These are phyloP conservation scores for Drosophila sturtevanti DNA, from an alignment of 1,140 invertebrate genomes.

Conservation along the genomic window DNA sequence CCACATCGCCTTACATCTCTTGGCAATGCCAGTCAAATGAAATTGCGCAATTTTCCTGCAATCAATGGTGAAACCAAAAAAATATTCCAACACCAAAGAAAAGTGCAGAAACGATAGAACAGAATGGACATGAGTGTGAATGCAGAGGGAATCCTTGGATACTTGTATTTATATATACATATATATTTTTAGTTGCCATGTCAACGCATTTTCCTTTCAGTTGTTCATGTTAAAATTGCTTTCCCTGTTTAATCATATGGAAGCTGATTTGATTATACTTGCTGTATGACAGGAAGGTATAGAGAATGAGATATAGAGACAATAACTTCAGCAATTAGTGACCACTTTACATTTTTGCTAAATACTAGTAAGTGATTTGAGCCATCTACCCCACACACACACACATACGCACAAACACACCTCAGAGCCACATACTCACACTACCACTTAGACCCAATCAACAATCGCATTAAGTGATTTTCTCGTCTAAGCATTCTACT, in stretches of 20 bases:
- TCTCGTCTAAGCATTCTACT: conserved; percentile 56
- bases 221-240: conserved; percentile 50
- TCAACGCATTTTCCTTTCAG: conserved; percentile 32
- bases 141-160: conserved; percentile 27
- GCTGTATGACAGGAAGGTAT: conserved; percentile 10
- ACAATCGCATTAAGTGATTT: conserved; percentile 76
- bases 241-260: conserved; percentile 75
- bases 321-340: conserved; percentile 56
- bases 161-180: no score
- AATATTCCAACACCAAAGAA: conserved; percentile 52
- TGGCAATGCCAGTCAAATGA: conserved; percentile 36
- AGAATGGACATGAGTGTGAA: conserved; percentile 17
- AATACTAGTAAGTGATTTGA: neutral
- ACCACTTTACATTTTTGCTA: conserved; percentile 9
- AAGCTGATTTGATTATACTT: conserved; percentile 78
- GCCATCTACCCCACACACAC: neutral
- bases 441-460: conserved; percentile 4
- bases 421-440: neutral
- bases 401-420: no score
- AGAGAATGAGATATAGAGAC: conserved; percentile 20
- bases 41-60: conserved; percentile 77
- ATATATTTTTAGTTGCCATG: conserved; percentile 53
- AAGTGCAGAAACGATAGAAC: conserved; percentile 9
- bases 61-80: conserved; percentile 75
- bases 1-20: conserved; percentile 36